These are phyloP conservation scores for Lepus oiostolus DNA, from an alignment of 2,797 vertebrate genomes.

Conservation along the genomic window DNA sequence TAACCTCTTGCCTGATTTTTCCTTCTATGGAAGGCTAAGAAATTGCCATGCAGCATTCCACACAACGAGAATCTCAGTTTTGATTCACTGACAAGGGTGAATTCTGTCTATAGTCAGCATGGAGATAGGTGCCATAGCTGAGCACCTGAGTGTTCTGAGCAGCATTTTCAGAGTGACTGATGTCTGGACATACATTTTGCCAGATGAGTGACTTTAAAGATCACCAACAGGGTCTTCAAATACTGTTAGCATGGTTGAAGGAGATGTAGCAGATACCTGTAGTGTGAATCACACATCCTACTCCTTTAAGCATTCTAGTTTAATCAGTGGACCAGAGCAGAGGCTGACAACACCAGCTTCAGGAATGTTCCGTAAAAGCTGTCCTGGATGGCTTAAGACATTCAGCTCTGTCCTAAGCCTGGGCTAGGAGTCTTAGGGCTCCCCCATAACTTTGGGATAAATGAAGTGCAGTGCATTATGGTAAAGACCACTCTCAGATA, in stretches of 20 bases:
- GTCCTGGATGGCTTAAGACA: conserved; percentile 46
- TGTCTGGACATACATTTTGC: conserved; percentile 21
- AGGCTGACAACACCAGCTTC: conserved; percentile 45
- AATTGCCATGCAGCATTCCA: conserved; percentile 62
- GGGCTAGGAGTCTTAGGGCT: conserved; percentile 14
- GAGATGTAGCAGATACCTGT: not conserved
- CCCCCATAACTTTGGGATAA: not conserved
- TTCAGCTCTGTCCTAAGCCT: conserved; percentile 6
- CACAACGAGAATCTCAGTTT: conserved; percentile 71
- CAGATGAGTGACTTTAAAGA: conserved; percentile 46
- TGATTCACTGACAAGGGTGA: conserved; percentile 67
- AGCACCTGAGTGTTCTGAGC: conserved; percentile 3
- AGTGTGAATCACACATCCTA: not conserved
- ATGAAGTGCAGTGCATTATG: conserved; percentile 44
- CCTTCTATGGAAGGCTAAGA: conserved; percentile 62
- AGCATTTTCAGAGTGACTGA: conserved; percentile 53
- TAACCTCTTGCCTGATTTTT: conserved; percentile 70
- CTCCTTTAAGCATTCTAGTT: conserved; percentile 32
- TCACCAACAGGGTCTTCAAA: conserved; percentile 27
- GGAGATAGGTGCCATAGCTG: conserved; percentile 1
- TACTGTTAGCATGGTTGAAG: conserved; percentile 49
- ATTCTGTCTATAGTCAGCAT: conserved; percentile 10
- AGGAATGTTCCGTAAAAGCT: conserved; percentile 26
- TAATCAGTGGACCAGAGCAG: conserved; percentile 26
- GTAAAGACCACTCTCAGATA: conserved; percentile 39